These are phyloP conservation scores for Chorisops tibialis DNA, from an alignment of 2,888 invertebrate genomes.

Conservation along the genomic window DNA sequence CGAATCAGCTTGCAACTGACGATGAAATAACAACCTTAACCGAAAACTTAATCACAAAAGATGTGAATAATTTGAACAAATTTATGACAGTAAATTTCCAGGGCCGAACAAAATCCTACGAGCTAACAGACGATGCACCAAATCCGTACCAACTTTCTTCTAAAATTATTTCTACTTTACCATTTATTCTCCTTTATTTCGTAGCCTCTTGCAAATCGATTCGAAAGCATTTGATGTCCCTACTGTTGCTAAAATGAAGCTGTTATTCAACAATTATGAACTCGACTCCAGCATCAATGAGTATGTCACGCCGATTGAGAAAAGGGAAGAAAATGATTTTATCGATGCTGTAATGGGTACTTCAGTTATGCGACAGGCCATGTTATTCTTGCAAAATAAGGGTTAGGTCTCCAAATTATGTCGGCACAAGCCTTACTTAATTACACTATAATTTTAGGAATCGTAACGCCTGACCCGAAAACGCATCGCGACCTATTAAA, in stretches of 20 bases:
- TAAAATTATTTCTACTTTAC: background rate
- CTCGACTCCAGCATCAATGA: slow-evolving; percentile 71
- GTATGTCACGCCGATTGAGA: slow-evolving; percentile 69
- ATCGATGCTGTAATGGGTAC: slow-evolving; percentile 75
- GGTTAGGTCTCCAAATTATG: slow-evolving; percentile 43
- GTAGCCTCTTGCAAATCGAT: slow-evolving; percentile 66
- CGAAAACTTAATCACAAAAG: slow-evolving; percentile 68
- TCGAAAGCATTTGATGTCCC: slow-evolving; percentile 56
- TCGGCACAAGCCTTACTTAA: too few relatives aligned
- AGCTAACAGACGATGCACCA: slow-evolving; percentile 68
- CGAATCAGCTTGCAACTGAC: slow-evolving; percentile 56
- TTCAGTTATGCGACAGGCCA: slow-evolving; percentile 67
- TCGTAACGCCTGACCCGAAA: slow-evolving; percentile 62
- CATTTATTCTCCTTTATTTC: slow-evolving; percentile 39
- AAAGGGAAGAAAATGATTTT: slow-evolving; percentile 73
- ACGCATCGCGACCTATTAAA: slow-evolving; percentile 71
- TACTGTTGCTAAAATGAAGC: slow-evolving; percentile 70
- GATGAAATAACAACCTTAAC: slow-evolving; percentile 65
- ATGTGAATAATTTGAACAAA: slow-evolving; percentile 69
- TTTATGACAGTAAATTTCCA: slow-evolving; percentile 71
- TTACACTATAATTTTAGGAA: slow-evolving; percentile 52
- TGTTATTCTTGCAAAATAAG: slow-evolving; percentile 57
- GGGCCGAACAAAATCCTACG: slow-evolving; percentile 68
- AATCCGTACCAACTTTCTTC: slow-evolving; percentile 59
- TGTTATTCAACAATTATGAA: slow-evolving; percentile 83